Evolutionary conservation across 2,888 invertebrate genomes (phyloP).

Genomic region (Nomada ferruginata): DNA sequence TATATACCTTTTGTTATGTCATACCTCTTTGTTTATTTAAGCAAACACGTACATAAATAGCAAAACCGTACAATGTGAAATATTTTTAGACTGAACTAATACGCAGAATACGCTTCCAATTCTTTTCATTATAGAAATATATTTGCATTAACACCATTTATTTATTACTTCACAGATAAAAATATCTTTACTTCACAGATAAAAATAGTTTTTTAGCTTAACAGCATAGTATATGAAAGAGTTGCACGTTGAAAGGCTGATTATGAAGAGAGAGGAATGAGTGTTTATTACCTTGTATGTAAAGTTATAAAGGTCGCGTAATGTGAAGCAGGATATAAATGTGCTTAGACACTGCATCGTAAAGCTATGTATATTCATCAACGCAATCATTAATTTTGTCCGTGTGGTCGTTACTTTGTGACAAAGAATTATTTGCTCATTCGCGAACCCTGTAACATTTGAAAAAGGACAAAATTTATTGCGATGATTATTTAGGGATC

Average conservation of each 20-base stretch:
- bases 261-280: slow-evolving; percentile 26
- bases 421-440: too few species aligned
- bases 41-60: slow-evolving; percentile 1
- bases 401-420: too few species aligned
- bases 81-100: slow-evolving; percentile 44
- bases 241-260: slow-evolving; percentile 29
- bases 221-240: slow-evolving; percentile 3
- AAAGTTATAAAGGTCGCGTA: not conserved
- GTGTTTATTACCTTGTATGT: slow-evolving; percentile 23
- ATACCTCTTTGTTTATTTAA: slow-evolving; percentile 5
- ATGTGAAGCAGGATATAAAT: slow-evolving; percentile 8
- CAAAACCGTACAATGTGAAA: slow-evolving; percentile 19
- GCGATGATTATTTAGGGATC: too few species aligned
- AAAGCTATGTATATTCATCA: slow-evolving; percentile 4
- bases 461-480: too few species aligned
- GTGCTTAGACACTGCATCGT: slow-evolving; percentile 11
- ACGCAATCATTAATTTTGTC: not conserved
- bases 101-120: slow-evolving; percentile 25
- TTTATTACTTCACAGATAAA: slow-evolving; percentile 43
- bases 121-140: slow-evolving; percentile 20
- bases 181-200: slow-evolving; percentile 31
- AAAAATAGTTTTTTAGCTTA: slow-evolving; percentile 33
- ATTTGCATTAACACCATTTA: slow-evolving; percentile 45
- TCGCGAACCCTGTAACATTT: too few species aligned
- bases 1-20: slow-evolving; percentile 12